A percentile compares a stretch with the other conserved stretches of the same genome.
Conservation (phyloP, 2,888 invertebrate genomes). For the Epistrophella euchroma region DNA sequence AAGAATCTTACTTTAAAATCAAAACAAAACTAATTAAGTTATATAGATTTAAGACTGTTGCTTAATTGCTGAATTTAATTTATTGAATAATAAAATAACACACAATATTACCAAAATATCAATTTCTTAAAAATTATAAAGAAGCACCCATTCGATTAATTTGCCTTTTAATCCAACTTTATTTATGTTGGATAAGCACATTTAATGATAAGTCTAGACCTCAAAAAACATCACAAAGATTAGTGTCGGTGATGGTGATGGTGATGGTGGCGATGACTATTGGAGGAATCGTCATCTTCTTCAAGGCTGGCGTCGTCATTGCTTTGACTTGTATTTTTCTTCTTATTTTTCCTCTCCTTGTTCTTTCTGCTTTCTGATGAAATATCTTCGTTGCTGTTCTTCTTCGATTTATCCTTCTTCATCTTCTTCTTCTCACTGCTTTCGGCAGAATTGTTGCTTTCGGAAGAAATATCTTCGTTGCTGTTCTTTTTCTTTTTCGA, state of each 20-base stretch:
- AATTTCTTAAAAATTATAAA: constrained; percentile 18
- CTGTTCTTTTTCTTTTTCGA: constrained; percentile 12
- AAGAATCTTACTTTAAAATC: no score
- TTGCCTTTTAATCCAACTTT: neutral
- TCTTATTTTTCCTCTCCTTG: constrained; percentile 7
- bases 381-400: constrained; percentile 34
- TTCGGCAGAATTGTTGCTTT: neutral
- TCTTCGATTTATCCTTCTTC: constrained; percentile 4
- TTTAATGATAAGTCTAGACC: neutral
- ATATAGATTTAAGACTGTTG: constrained; percentile 43
- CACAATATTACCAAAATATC: constrained; percentile 39
- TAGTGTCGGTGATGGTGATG: constrained; percentile 21
- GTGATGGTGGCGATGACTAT: neutral
- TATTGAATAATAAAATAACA: constrained; percentile 48
- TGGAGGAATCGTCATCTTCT: constrained; percentile 7
- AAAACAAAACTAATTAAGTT: constrained; percentile 4
- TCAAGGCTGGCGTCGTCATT: constrained; percentile 37
- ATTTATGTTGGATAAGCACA: neutral
- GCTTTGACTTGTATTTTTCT: constrained; percentile 20
- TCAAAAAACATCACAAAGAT: neutral
- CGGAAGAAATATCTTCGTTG: constrained; percentile 25
- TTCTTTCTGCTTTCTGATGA: constrained; percentile 13
- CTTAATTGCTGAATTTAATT: constrained; percentile 57
- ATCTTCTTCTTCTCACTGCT: constrained; percentile 27
- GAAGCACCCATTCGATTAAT: neutral